Percentiles rank a stretch among this genome's conserved stretches.
Evolutionary conservation across 2,888 invertebrate genomes (phyloP).

Genomic region (Oscheius onirici): DNA sequence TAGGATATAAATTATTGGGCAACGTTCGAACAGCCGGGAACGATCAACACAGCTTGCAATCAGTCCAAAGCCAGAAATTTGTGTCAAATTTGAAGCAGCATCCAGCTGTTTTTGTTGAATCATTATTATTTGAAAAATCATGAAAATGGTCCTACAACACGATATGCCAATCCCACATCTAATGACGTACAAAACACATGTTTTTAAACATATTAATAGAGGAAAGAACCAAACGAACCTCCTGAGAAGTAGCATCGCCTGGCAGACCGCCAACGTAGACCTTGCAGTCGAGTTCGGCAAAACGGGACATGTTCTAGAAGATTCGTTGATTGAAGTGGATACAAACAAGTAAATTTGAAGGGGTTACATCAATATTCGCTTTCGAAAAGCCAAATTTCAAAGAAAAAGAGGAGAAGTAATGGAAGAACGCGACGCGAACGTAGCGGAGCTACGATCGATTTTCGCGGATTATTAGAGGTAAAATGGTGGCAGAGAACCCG

Average conservation of each 20-base stretch:
- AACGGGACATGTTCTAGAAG: constrained; percentile 14
- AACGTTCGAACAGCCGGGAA: too few relatives aligned
- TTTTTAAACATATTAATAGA: too few relatives aligned
- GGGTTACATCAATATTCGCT: too few relatives aligned
- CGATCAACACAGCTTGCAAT: too few relatives aligned
- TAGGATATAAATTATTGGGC: too few relatives aligned
- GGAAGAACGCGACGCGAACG: not conserved
- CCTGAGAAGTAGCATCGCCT: constrained; percentile 80
- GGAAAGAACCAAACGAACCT: constrained; percentile 34
- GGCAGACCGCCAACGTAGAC: constrained; percentile 91
- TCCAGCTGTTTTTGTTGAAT: not conserved
- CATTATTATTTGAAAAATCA: not conserved
- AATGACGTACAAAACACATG: too few relatives aligned
- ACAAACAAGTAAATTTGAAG: not conserved
- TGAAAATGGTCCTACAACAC: too few relatives aligned
- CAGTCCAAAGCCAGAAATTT: too few relatives aligned
- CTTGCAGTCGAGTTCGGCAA: constrained; percentile 74
- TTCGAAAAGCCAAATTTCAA: not conserved
- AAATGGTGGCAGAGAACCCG: too few relatives aligned
- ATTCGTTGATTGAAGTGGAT: not conserved
- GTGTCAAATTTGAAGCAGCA: too few relatives aligned
- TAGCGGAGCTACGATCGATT: not conserved
- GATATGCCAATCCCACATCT: too few relatives aligned
- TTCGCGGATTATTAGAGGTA: too few relatives aligned
- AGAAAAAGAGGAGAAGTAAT: not conserved